A percentile compares a stretch with the other conserved stretches of the same genome.
Conservation (phyloP, 2,113 vertebrate species). For the Pavo muticus region DNA sequence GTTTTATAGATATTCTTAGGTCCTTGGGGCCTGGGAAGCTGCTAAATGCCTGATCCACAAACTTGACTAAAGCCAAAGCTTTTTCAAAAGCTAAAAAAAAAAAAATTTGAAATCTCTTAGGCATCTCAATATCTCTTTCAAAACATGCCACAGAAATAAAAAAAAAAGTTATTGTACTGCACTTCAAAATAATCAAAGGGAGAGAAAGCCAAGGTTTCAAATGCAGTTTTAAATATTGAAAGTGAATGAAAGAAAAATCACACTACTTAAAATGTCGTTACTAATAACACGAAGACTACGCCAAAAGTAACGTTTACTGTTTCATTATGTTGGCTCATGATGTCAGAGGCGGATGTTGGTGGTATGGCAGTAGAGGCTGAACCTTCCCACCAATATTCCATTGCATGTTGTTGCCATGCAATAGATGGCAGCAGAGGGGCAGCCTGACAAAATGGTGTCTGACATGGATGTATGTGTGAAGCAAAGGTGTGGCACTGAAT, state of each 20-base stretch:
- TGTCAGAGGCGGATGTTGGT: neutral
- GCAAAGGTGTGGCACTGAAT: no score
- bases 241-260: neutral
- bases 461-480: no score
- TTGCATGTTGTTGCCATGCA: neutral
- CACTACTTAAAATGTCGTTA: neutral
- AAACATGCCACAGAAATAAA: neutral
- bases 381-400: neutral
- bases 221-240: neutral
- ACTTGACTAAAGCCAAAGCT: neutral
- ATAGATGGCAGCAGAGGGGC: no score
- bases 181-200: neutral
- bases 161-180: neutral
- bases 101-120: neutral
- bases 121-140: neutral
- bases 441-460: no score
- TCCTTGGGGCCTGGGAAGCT: neutral
- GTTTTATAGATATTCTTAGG: neutral
- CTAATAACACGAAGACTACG: neutral
- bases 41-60: neutral
- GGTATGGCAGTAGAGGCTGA: neutral
- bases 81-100: constrained; percentile 7
- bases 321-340: neutral
- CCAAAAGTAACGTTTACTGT: neutral
- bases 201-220: neutral